Conservation (phyloP, 2,113 vertebrate genomes). For the Amblyornis subalaris region DNA sequence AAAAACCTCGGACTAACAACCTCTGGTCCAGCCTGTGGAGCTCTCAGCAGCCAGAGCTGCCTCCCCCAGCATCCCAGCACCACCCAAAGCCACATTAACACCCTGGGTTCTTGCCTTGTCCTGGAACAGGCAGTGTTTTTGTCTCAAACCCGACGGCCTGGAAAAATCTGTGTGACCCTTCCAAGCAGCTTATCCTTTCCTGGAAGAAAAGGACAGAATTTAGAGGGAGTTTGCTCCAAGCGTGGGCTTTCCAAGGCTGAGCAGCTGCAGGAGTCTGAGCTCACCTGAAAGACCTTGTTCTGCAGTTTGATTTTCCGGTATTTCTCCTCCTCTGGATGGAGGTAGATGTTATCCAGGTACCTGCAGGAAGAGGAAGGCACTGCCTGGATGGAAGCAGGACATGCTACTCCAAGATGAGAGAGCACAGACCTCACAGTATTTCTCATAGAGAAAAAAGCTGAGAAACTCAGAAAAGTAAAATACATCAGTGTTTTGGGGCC, state of each 20-base stretch:
- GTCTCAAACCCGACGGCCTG: slow-evolving; percentile 86
- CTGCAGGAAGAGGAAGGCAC: slow-evolving; percentile 37
- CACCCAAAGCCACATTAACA: neutral
- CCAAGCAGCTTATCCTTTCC: slow-evolving; percentile 86
- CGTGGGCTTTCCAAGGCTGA: neutral
- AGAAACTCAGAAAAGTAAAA: neutral
- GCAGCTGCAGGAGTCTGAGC: neutral
- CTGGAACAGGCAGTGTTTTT: slow-evolving; percentile 71
- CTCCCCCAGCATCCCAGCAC: neutral
- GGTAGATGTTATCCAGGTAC: slow-evolving; percentile 91
- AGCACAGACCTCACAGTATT: neutral
- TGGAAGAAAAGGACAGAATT: slow-evolving; percentile 20
- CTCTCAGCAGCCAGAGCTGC: neutral
- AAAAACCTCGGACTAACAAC: neutral
- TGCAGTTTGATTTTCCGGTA: slow-evolving; percentile 90
- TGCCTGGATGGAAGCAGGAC: neutral
- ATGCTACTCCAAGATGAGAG: neutral
- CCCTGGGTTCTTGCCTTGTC: slow-evolving; percentile 75
- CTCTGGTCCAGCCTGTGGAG: neutral
- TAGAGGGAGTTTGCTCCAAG: neutral
- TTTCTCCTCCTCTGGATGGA: slow-evolving; percentile 90
- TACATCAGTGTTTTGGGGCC: neutral
- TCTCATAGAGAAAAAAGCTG: neutral
- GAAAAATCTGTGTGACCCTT: slow-evolving; percentile 85
- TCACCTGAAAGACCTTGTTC: slow-evolving; percentile 94